These are phyloP conservation scores for Lasiommata megera DNA, from an alignment of 2,888 invertebrate genomes.

Conservation along the genomic window DNA sequence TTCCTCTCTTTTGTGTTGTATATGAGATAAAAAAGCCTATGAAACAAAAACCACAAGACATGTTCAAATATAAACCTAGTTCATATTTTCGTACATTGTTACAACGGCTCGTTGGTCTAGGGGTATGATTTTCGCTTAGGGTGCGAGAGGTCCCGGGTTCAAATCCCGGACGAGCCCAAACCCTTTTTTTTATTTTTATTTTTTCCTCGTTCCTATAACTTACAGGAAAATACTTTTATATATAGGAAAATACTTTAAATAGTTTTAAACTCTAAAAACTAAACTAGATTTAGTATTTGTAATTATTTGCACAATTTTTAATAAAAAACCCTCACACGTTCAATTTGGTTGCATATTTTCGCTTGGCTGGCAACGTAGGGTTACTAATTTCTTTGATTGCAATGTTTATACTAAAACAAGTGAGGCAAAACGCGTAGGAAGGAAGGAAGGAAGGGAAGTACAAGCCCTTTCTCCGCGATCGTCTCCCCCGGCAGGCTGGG, in stretches of 20 bases:
- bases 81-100: neutral
- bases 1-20: too few relatives aligned
- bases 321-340: too few relatives aligned
- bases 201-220: neutral
- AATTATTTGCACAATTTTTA: too few relatives aligned
- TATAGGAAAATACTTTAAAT: too few relatives aligned
- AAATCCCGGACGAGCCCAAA: constrained; percentile 81
- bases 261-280: too few relatives aligned
- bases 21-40: too few relatives aligned
- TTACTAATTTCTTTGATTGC: constrained; percentile 27
- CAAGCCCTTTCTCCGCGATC: constrained; percentile 44
- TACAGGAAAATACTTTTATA: too few relatives aligned
- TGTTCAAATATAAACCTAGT: too few relatives aligned
- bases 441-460: constrained; percentile 15
- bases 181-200: constrained; percentile 34
- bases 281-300: too few relatives aligned
- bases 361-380: neutral
- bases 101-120: constrained; percentile 79
- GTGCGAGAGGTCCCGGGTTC: constrained; percentile 83
- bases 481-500: constrained; percentile 50
- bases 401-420: constrained; percentile 23
- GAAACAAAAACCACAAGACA: too few relatives aligned
- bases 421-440: constrained; percentile 37
- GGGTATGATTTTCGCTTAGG: constrained; percentile 83
- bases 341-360: neutral